Percentiles rank a stretch among this genome's conserved stretches.
phyloP scores from a whole-genome alignment of 2,888 invertebrate species.

The Smittia aterrima region DNA sequence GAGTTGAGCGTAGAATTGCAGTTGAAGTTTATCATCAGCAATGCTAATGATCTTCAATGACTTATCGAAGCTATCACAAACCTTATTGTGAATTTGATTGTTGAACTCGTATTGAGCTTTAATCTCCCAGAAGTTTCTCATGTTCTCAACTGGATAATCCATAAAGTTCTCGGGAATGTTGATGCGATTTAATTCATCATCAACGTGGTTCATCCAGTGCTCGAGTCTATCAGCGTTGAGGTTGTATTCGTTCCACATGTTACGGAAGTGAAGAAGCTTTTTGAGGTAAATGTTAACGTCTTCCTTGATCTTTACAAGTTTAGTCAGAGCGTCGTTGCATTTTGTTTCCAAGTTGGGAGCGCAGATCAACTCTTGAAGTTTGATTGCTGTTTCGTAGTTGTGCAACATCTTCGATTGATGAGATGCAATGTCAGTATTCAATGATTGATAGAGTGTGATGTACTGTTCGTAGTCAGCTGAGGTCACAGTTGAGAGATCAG shows the following conservation, averaged over 20 bases:
- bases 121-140: slow-evolving; percentile 83
- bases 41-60: slow-evolving; percentile 75
- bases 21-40: slow-evolving; percentile 79
- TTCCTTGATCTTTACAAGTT: slow-evolving; percentile 70
- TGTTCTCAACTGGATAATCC: slow-evolving; percentile 65
- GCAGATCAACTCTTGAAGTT: slow-evolving; percentile 70
- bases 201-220: slow-evolving; percentile 72
- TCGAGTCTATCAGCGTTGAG: slow-evolving; percentile 70
- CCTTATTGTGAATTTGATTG: slow-evolving; percentile 72
- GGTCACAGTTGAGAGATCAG: slow-evolving; percentile 75
- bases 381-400: slow-evolving; percentile 68
- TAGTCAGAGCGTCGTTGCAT: slow-evolving; percentile 70
- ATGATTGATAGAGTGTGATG: slow-evolving; percentile 76
- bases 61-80: slow-evolving; percentile 71
- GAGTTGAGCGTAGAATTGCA: slow-evolving; percentile 73
- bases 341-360: slow-evolving; percentile 73
- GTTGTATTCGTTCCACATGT: slow-evolving; percentile 75
- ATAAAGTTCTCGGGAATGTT: slow-evolving; percentile 62
- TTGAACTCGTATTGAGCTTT: slow-evolving; percentile 84
- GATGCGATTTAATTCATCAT: slow-evolving; percentile 66
- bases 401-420: slow-evolving; percentile 77
- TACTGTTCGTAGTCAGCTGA: slow-evolving; percentile 83
- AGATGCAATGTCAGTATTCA: slow-evolving; percentile 74
- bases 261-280: slow-evolving; percentile 70
- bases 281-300: slow-evolving; percentile 71